A percentile compares a stretch with the other conserved stretches of the same genome.
These are phyloP conservation scores for Cydia amplana DNA, from an alignment of 1,140 invertebrate genomes.

Conservation along the genomic window DNA sequence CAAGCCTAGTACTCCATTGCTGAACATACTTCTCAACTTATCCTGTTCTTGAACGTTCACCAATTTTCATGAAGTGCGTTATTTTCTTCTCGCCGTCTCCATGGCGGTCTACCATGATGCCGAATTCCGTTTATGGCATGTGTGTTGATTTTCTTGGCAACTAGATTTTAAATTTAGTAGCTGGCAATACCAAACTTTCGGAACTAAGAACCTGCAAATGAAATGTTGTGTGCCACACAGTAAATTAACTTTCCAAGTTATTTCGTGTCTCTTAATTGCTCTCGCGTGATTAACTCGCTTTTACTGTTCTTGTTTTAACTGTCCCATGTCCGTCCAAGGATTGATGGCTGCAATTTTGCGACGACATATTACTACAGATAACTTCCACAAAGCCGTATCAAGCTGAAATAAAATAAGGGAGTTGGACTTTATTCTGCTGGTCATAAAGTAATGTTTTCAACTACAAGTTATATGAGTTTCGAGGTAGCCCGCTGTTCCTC, in stretches of 20 bases:
- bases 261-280: constrained; percentile 11
- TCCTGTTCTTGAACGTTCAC: too few species aligned
- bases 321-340: constrained; percentile 24
- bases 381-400: not conserved
- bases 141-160: too few species aligned
- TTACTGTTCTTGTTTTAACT: constrained; percentile 22
- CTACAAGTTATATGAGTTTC: not conserved
- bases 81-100: too few species aligned
- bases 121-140: too few species aligned
- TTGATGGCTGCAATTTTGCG: constrained; percentile 9
- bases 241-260: constrained; percentile 15
- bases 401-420: not conserved
- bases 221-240: not conserved
- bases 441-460: not conserved
- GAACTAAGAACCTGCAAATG: not conserved
- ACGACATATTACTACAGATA: not conserved
- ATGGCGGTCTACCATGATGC: too few species aligned
- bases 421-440: not conserved
- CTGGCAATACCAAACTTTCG: not conserved
- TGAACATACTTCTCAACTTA: too few species aligned
- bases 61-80: too few species aligned
- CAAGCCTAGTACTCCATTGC: too few species aligned
- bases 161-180: too few species aligned
- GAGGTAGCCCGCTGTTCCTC: not conserved
- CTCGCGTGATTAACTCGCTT: constrained; percentile 1